Evolutionary conservation across 2,888 invertebrate genomes (phyloP), one percentile per base, ranked within the genome.

Genomic region (Drosophila mimetica): DNA sequence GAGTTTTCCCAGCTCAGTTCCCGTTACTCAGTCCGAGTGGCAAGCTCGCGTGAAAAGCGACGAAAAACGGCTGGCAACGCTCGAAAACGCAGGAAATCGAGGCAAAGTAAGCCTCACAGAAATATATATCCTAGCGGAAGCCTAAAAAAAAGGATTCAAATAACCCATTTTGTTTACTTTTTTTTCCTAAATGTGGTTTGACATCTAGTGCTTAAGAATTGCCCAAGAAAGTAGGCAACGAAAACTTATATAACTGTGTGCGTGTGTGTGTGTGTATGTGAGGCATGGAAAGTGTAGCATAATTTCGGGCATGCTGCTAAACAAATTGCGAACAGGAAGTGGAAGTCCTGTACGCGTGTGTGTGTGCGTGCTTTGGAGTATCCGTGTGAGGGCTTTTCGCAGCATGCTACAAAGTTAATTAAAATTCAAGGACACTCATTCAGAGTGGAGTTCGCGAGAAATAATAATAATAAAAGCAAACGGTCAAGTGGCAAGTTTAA

Each of bases 371-470:
- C 14, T 11, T n/a, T 13, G 25, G 16, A 16, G 44, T 57, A 47
- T 50, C 37, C 59, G 14, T 42, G 41, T 51, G 37, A 30, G 58
- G 48, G 58, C 66, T 63, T 48, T 64, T 64, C 48, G 65, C 57
- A 69, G 28, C 57, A 57, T 46, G 60, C 59, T 61, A 48, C n/a
- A 57, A 66, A 70, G 46, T 76, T 76, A 80, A 83, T 86, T 86
- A 66, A 71, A 80, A 77, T 80, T 83, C 82, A 82, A 82, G 86
- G 82, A 86, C 86, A 84, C 46, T 66, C 66, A 41, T 25, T 25
- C 2, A 18, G 37, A 30, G 32, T 14, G 14, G n/a, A 18, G 25
- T 28, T 9, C 44, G 54, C 13, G 18, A 41, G 2, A 32, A 25
- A 18, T 6, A 20, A 11, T 5, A 42, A 25, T 9, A 6, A 25